Conservation (phyloP, 2,797 vertebrate species). For the Loris lydekkerianus region DNA sequence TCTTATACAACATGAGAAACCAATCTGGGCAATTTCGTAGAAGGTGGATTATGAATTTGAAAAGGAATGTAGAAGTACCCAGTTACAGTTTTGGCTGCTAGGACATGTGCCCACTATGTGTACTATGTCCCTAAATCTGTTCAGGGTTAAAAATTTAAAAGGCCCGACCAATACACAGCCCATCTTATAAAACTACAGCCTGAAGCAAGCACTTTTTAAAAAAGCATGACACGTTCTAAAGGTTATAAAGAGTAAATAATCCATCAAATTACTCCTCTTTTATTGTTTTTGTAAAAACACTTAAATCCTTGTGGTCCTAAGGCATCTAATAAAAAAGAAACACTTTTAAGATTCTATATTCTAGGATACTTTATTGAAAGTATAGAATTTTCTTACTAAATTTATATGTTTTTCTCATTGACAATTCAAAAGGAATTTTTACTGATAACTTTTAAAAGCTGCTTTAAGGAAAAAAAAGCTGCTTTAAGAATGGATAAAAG, state of each 20-base stretch:
- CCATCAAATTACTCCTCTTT: conserved; percentile 94
- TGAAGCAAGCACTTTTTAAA: conserved; percentile 94
- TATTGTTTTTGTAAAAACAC: conserved; percentile 94
- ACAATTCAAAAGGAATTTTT: conserved; percentile 76
- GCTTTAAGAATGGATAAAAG: conserved; percentile 6
- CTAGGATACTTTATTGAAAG: conserved; percentile 84
- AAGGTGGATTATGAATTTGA: conserved; percentile 87
- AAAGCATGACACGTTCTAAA: conserved; percentile 93
- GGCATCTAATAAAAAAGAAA: conserved; percentile 93
- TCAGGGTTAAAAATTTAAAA: conserved; percentile 91
- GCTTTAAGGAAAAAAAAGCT: conserved; percentile 61
- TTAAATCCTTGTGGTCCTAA: conserved; percentile 93
- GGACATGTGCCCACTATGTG: conserved; percentile 88
- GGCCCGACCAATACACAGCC: conserved; percentile 92
- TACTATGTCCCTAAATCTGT: conserved; percentile 90
- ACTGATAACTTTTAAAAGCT: conserved; percentile 80
- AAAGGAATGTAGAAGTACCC: conserved; percentile 88
- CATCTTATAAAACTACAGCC: conserved; percentile 93
- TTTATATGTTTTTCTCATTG: conserved; percentile 76
- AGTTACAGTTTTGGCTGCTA: conserved; percentile 88
- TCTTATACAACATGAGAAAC: conserved; percentile 85
- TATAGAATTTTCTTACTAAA: conserved; percentile 78
- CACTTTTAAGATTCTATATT: conserved; percentile 89
- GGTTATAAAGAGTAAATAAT: conserved; percentile 95
- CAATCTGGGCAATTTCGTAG: conserved; percentile 87